These are phyloP conservation scores for Hypselothyrea guttata DNA, from an alignment of 2,888 invertebrate genomes.

Conservation along the genomic window DNA sequence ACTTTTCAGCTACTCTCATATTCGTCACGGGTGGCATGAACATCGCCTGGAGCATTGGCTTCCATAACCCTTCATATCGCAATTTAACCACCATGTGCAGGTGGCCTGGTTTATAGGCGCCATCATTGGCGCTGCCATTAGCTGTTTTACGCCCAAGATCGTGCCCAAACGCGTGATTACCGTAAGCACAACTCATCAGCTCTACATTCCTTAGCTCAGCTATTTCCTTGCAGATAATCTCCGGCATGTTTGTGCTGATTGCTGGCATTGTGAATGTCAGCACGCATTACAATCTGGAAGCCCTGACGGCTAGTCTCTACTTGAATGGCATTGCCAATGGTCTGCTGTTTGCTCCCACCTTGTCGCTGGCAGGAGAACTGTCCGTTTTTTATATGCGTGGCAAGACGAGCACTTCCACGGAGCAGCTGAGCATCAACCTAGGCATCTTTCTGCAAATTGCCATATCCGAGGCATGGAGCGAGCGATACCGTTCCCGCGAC, in stretches of 20 bases:
- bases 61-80: conserved; percentile 12
- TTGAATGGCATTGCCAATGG: conserved; percentile 74
- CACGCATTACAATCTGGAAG: conserved; percentile 27
- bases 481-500: neutral
- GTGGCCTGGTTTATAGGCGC: conserved; percentile 77
- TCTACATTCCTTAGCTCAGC: neutral
- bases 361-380: conserved; percentile 68
- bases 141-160: conserved; percentile 50
- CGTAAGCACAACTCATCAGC: conserved; percentile 1
- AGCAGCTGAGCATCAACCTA: conserved; percentile 54
- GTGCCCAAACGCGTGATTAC: conserved; percentile 53
- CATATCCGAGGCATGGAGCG: conserved; percentile 4
- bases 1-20: conserved; percentile 54
- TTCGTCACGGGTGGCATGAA: conserved; percentile 73
- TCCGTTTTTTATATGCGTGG: conserved; percentile 57
- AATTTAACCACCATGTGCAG: conserved; percentile 10
- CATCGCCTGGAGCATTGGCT: conserved; percentile 64
- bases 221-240: conserved; percentile 40
- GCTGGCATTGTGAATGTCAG: conserved; percentile 59
- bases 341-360: conserved; percentile 61
- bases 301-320: conserved; percentile 56
- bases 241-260: conserved; percentile 51
- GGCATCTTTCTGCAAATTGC: conserved; percentile 69
- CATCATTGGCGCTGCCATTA: conserved; percentile 69
- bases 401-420: conserved; percentile 42